Base-by-base conservation (phyloP, 2,113 vertebrate genomes). In the Limnothrissa miodon region DNA sequence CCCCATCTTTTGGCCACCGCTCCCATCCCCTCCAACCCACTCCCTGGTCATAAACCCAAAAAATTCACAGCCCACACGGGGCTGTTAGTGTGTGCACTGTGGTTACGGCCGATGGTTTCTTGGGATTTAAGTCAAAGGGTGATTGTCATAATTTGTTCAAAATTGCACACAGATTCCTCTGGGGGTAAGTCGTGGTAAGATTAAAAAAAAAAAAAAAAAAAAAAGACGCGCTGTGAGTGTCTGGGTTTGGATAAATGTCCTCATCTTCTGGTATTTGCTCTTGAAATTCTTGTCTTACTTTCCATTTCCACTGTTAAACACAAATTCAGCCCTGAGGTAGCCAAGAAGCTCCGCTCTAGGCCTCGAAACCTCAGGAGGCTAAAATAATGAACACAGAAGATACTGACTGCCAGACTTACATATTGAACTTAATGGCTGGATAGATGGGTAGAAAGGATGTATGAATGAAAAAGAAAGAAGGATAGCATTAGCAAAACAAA, bases 251-350 rank as follows among this genome's bases (percentile, higher is more conserved):
- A 33, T 36, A 36, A 74, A 33, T 74, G 66, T 33, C 29, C 66
- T 74, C 66, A 74, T 74, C 66, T 33, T 33, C 33, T 36, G 66
- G 66, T 74, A 74, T 74, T 74, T 74, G 66, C 66, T 39, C 66
- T 74, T 36, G 66, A 33, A 74, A 74, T 13, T 33, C 66, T 17
- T 74, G 66, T 74, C 66, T 33, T 39, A 4, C 66, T 74, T 74
- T 74, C 66, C 66, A 36, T 74, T 33, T 74, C 25, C 66, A 33
- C 66, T 74, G 66, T 74, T 74, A 74, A 33, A 74, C 66, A 74
- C 33, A 74, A 74, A 33, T 74, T 33, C 25, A 8, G 66, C 25
- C 66, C 25, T 74, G 33, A 74, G 10, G 25, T 33, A 15, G 66
- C 62, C 62, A 70, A 70, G 62, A 15, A 15, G 62, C 66, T 15